Percentiles rank a stretch among this genome's conserved stretches.
Evolutionary conservation across 2,113 vertebrate species (phyloP).

Genomic region (Pseudopodoces humilis): DNA sequence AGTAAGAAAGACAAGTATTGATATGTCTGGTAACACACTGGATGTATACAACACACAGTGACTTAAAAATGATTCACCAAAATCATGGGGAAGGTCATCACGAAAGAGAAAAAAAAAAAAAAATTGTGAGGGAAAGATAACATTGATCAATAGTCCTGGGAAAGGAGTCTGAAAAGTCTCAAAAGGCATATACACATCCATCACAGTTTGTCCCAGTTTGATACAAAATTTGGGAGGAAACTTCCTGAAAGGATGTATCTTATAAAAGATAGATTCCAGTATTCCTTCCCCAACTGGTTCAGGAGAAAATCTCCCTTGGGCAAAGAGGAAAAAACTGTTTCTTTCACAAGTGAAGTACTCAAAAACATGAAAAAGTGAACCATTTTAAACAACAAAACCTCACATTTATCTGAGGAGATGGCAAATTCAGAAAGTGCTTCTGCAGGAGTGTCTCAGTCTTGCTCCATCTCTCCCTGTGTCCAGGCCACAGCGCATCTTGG

Average conservation of each 20-base stretch:
- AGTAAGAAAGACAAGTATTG: neutral
- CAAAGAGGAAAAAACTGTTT: neutral
- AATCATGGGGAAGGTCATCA: neutral
- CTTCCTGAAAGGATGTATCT: neutral
- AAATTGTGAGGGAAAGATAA: neutral
- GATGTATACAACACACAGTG: neutral
- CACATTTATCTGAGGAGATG: neutral
- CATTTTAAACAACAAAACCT: neutral
- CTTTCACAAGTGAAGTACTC: neutral
- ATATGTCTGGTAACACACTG: neutral
- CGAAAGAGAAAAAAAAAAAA: neutral
- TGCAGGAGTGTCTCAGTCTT: neutral
- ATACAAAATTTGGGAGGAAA: neutral
- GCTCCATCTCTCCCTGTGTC: neutral
- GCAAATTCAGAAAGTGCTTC: neutral
- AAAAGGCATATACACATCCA: neutral
- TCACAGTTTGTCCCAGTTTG: neutral
- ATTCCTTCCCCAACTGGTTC: neutral
- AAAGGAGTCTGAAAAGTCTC: neutral
- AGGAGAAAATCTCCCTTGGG: neutral
- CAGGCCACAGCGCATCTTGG: accelerated
- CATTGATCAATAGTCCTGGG: neutral
- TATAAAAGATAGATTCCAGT: neutral
- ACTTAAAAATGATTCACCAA: neutral
- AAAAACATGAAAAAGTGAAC: neutral